phyloP scores from a whole-genome alignment of 1,140 invertebrate species.

The Rhynchophorus ferrugineus region DNA sequence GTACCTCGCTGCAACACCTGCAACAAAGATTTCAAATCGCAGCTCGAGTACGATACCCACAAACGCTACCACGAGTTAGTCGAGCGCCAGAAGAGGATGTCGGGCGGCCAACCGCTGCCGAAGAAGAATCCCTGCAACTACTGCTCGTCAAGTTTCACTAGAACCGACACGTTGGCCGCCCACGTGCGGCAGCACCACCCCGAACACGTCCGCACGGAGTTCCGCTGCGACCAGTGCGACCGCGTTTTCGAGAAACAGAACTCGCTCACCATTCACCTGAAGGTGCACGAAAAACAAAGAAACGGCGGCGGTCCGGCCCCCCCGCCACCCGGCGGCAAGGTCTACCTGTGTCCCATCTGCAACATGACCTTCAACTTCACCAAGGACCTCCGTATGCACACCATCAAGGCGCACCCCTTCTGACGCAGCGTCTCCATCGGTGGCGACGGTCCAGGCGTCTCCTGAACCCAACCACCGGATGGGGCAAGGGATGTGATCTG shows the following conservation, averaged over 20 bases:
- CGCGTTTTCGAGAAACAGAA: conserved; percentile 35
- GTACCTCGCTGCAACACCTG: conserved; percentile 31
- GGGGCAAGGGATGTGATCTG: no score
- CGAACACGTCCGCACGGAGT: conserved; percentile 22
- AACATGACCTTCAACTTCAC: conserved; percentile 32
- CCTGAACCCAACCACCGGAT: no score
- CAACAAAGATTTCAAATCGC: conserved; percentile 31
- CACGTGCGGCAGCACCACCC: conserved; percentile 30
- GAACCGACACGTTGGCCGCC: conserved; percentile 27
- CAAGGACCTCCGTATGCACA: conserved; percentile 35
- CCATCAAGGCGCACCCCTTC: conserved; percentile 35
- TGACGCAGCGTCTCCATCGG: conserved; percentile 18
- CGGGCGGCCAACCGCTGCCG: conserved; percentile 7
- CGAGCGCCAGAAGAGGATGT: conserved; percentile 26
- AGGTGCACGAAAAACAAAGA: conserved; percentile 34
- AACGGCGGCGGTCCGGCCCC: not conserved
- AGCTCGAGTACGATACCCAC: conserved; percentile 34
- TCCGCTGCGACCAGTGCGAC: conserved; percentile 31
- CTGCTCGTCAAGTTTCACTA: conserved; percentile 30
- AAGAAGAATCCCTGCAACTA: conserved; percentile 28
- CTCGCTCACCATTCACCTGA: conserved; percentile 34
- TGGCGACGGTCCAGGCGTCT: no score
- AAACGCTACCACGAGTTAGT: conserved; percentile 31
- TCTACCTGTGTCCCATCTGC: conserved; percentile 35
- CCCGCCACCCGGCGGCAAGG: not conserved